A percentile compares a stretch with the other conserved stretches of the same genome.
Evolutionary conservation across 2,797 vertebrate species (phyloP).

Genomic region (Catharus ustulatus): DNA sequence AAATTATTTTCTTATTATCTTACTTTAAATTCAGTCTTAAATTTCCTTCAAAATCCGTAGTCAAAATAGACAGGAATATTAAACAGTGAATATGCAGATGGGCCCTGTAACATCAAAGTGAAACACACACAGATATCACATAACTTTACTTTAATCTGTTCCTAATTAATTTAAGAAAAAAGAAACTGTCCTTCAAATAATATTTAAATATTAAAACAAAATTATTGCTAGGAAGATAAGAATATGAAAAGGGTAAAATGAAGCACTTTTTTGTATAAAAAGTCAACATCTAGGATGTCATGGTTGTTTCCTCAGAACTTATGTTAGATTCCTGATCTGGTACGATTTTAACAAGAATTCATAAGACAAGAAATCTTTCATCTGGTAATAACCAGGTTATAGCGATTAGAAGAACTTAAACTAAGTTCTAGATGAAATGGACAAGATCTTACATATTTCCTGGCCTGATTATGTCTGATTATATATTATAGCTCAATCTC

Average conservation of each 20-base stretch:
- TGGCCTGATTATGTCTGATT: not conserved
- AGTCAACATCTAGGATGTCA: not conserved
- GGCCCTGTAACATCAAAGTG: not conserved
- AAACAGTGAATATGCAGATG: not conserved
- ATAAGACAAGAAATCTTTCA: constrained; percentile 20
- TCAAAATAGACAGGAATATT: not conserved
- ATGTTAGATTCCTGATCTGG: not conserved
- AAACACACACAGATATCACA: not conserved
- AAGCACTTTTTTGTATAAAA: not conserved
- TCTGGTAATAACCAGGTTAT: constrained; percentile 3
- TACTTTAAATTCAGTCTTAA: not conserved
- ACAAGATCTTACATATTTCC: constrained; percentile 23
- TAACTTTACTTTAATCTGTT: not conserved
- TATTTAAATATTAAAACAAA: not conserved
- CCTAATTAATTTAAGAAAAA: not conserved
- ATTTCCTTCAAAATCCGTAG: not conserved
- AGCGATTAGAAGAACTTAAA: constrained; percentile 1
- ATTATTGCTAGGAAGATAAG: not conserved
- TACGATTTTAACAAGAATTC: constrained; percentile 35
- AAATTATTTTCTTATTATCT: not conserved
- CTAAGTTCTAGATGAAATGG: constrained; percentile 13
- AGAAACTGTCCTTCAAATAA: not conserved
- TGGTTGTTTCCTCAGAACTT: not conserved
- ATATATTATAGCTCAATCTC: not conserved
- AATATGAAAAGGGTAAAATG: not conserved